These are phyloP conservation scores for Camptogramma bilineatum DNA, from an alignment of 2,888 invertebrate species.

Conservation along the genomic window DNA sequence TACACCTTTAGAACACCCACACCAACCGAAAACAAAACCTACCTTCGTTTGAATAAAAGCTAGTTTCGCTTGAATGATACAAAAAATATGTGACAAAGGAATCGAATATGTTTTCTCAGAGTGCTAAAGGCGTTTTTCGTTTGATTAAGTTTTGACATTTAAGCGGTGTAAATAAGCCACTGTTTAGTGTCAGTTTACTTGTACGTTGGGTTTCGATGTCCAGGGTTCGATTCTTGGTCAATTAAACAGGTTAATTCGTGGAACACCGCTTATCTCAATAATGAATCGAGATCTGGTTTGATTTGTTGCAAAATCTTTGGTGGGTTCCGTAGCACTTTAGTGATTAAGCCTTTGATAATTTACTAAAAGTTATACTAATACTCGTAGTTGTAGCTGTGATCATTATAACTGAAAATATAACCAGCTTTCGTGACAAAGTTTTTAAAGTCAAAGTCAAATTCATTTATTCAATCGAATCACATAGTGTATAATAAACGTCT, in stretches of 20 bases:
- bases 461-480: too few species aligned
- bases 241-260: conserved; percentile 61
- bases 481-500: too few species aligned
- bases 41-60: not conserved
- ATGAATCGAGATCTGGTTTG: conserved; percentile 16
- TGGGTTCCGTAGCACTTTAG: conserved; percentile 16
- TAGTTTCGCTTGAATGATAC: conserved; percentile 30
- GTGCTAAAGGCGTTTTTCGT: conserved; percentile 50
- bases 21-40: conserved; percentile 48
- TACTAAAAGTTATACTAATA: too few species aligned
- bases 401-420: too few species aligned
- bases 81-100: conserved; percentile 14
- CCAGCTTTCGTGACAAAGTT: too few species aligned
- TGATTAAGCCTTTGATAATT: too few species aligned
- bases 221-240: conserved; percentile 69
- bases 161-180: conserved; percentile 70
- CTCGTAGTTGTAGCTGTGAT: too few species aligned
- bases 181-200: conserved; percentile 79
- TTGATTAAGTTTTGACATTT: conserved; percentile 46
- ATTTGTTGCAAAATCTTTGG: conserved; percentile 14
- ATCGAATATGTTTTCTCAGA: conserved; percentile 32
- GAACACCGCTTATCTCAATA: conserved; percentile 46
- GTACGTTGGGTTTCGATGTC: conserved; percentile 74
- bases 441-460: too few species aligned
- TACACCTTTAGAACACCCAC: conserved; percentile 45